Conservation (phyloP, 30 jellyfish, hydroid and myxozoan genomes). For the Aurelia aurita complex sp. Pacific region DNA sequence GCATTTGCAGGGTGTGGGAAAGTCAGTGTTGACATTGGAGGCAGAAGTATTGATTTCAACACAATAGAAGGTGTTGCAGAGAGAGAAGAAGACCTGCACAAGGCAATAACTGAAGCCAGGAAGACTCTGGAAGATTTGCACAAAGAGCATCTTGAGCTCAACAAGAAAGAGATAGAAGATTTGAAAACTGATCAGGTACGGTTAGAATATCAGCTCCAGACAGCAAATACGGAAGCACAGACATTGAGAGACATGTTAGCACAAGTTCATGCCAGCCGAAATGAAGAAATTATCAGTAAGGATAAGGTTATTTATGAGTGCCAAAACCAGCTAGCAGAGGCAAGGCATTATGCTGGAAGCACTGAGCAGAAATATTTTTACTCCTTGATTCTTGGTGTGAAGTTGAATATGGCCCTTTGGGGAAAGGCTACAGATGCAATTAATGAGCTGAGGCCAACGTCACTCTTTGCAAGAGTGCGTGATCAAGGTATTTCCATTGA, state of each 20-base stretch:
- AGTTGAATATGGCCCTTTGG: conserved; percentile 84
- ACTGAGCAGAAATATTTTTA: conserved; percentile 83
- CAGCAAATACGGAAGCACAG: conserved; percentile 45
- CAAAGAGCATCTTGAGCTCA: conserved; percentile 58
- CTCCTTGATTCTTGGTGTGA: conserved; percentile 83
- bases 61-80: conserved; percentile 79
- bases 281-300: conserved; percentile 59
- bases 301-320: conserved; percentile 56
- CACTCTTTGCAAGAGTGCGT: conserved; percentile 62
- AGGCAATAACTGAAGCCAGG: conserved; percentile 58
- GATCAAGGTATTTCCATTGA: conserved; percentile 75
- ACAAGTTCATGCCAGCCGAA: conserved; percentile 41
- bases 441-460: conserved; percentile 60
- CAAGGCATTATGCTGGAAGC: conserved; percentile 28
- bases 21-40: conserved; percentile 60
- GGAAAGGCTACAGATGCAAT: conserved; percentile 61
- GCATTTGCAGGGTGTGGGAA: conserved; percentile 71
- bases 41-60: conserved; percentile 60
- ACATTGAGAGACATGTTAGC: conserved; percentile 47
- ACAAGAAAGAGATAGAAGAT: conserved; percentile 68
- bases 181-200: conserved; percentile 37
- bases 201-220: conserved; percentile 66
- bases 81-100: conserved; percentile 63
- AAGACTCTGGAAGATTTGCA: conserved; percentile 62
- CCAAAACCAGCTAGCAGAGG: conserved; percentile 44